Evolutionary conservation across 2,888 invertebrate species (phyloP), one percentile per base, ranked within the genome.

Genomic region (Amphipyra tragopoginis): DNA sequence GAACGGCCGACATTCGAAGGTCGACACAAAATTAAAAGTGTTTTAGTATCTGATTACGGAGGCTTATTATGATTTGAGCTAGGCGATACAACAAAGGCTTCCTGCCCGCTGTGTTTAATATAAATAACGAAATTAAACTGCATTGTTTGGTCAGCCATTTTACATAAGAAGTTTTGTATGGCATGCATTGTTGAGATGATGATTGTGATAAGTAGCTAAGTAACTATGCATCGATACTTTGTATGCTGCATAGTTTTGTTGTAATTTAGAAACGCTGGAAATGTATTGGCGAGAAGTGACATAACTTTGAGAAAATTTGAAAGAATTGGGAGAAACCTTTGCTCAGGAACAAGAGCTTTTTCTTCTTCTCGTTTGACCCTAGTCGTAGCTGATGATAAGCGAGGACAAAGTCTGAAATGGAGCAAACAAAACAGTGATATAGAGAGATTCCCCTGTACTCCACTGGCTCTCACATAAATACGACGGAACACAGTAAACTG

Each of bases 1-100:
- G 92, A 93, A 90, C 86, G 92, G 89, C 85, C 88, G 89, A 90
- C 92, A 82, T 79, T 79, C 88, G 93, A 93, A 94, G 93, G 93
- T 92, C 93, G 87, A 72, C 58, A 85, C 87, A 89, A 93, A 94
- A 94, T 93, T 93, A 93, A 93, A 94, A 93, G 93, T 93, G 90
- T 88, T 91, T 89, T 90, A 89, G 86, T 92, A 93, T 93, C 93
- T 92, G 93, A 93, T 93, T 93, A 93, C 90, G 75, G 86, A 80
- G 85, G 84, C 84, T 90, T 92, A 90, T 92, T 91, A 89, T 83
- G 81, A 83, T 86, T 85, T 81, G 82, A 83, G 80, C 84, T 86
- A 81, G 86, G 72, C 82, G 82, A 78, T 78, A 83, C 81, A 81
- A 81, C 82, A 86, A 84, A 82, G 67, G 86, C 88, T 91, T 91